Conservation (phyloP, 2,888 invertebrate genomes). For the Tigriopus californicus region DNA sequence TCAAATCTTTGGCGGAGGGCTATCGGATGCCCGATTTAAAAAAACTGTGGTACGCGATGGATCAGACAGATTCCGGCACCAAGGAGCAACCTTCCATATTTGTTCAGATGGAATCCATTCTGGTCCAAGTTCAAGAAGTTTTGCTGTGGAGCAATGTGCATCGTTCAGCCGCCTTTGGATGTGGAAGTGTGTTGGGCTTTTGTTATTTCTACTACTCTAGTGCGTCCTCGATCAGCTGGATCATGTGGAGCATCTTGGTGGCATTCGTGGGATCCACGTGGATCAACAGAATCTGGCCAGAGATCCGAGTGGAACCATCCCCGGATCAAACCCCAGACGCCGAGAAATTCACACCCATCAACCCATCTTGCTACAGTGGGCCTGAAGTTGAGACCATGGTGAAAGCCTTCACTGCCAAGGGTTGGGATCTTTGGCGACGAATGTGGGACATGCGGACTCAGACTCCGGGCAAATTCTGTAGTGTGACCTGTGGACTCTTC, state of each 20-base stretch:
- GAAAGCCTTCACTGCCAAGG: too few species aligned
- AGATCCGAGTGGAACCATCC: not conserved
- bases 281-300: conserved; percentile 8
- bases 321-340: too few species aligned
- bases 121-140: not conserved
- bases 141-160: not conserved
- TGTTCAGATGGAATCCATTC: not conserved
- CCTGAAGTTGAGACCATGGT: too few species aligned
- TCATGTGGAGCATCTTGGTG: not conserved
- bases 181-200: not conserved
- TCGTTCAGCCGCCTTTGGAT: not conserved
- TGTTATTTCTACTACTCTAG: not conserved
- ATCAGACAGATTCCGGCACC: not conserved
- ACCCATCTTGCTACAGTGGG: too few species aligned
- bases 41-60: not conserved
- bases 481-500: too few species aligned
- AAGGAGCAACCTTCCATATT: not conserved
- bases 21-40: not conserved
- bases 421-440: too few species aligned
- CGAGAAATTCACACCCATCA: too few species aligned
- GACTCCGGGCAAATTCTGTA: too few species aligned
- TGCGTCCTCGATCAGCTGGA: not conserved
- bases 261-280: not conserved
- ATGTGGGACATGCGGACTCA: too few species aligned
- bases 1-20: not conserved